Evolutionary conservation across 2,888 invertebrate species (phyloP).

Genomic region (Ctenicera cuprea): DNA sequence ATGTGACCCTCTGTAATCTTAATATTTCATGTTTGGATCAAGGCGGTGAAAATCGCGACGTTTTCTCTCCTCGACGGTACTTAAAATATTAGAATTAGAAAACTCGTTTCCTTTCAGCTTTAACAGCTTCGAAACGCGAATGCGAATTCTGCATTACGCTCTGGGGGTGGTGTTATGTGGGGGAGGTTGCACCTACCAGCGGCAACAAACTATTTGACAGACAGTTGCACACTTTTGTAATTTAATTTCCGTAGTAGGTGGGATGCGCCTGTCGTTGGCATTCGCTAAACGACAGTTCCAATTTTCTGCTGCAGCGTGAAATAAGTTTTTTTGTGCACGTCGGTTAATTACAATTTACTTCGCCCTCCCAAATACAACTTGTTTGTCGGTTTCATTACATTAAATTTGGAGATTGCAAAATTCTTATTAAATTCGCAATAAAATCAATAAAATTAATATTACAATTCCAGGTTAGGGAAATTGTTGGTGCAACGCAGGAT

Average conservation of each 20-base stretch:
- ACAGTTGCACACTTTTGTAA: conserved; percentile 63
- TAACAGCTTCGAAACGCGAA: conserved; percentile 15
- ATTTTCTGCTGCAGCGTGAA: conserved; percentile 57
- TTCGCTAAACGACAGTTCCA: conserved; percentile 63
- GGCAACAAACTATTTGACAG: conserved; percentile 56
- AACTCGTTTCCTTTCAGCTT: conserved; percentile 9
- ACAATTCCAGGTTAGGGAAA: too few relatives aligned
- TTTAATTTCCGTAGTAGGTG: conserved; percentile 64
- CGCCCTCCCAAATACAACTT: conserved; percentile 26
- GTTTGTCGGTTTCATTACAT: conserved; percentile 6
- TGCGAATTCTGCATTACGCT: background rate
- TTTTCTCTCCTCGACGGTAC: conserved; percentile 37
- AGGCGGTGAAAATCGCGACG: conserved; percentile 38
- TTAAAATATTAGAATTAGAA: conserved; percentile 49
- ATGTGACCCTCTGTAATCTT: conserved; percentile 65
- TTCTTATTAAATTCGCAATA: background rate
- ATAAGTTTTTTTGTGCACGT: conserved; percentile 42
- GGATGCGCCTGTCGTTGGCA: conserved; percentile 61
- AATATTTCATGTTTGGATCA: conserved; percentile 64
- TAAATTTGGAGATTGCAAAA: background rate
- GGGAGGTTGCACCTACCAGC: conserved; percentile 17
- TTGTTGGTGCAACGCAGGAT: conserved; percentile 34
- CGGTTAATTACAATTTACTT: conserved; percentile 41
- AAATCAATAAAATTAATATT: background rate
- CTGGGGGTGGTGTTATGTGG: background rate